Evolutionary conservation across 2,113 vertebrate species (phyloP).

Genomic region (Ptilorrhoa leucosticta): DNA sequence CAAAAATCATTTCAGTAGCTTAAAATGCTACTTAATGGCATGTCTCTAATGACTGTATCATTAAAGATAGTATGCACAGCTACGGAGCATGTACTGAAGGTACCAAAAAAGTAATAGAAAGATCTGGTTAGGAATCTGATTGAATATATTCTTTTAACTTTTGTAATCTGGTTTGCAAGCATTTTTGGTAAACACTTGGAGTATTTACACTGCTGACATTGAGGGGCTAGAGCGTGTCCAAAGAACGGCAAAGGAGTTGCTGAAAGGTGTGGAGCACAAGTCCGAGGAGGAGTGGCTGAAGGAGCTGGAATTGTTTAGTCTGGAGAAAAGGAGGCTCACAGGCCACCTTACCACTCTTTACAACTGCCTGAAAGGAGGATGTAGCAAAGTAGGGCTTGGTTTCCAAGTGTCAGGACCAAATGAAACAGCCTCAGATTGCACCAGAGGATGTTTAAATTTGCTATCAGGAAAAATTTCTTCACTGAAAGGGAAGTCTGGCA

Average conservation of each 20-base stretch:
- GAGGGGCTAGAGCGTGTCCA: not conserved
- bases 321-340: not conserved
- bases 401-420: not conserved
- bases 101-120: not conserved
- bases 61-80: not conserved
- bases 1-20: not conserved
- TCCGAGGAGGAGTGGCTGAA: not conserved
- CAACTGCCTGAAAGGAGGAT: not conserved
- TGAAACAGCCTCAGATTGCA: not conserved
- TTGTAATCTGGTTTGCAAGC: not conserved
- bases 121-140: not conserved
- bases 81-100: not conserved
- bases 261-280: not conserved
- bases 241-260: not conserved
- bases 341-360: not conserved
- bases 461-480: not conserved
- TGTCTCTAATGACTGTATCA: not conserved
- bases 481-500: not conserved
- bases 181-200: not conserved
- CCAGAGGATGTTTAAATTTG: not conserved
- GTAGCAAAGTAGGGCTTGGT: not conserved
- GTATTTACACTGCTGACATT: not conserved
- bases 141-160: not conserved
- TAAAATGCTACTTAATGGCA: not conserved
- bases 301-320: not conserved